Percentiles rank a stretch among this genome's conserved stretches.
phyloP scores from a whole-genome alignment of 2,888 invertebrate genomes.

The Plusia festucae region DNA sequence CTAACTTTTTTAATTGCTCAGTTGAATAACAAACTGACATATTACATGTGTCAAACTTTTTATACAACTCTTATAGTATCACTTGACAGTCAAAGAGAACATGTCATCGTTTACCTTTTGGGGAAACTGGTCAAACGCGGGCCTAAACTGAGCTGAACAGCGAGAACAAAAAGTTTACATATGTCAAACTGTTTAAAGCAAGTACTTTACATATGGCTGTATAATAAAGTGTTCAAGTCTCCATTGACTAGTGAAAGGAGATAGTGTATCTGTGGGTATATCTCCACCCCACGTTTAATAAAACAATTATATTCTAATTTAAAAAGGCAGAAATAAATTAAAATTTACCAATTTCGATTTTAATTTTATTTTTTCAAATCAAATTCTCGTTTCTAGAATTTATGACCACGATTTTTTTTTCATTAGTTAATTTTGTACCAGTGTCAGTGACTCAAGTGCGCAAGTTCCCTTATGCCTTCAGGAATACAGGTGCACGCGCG shows the following conservation, averaged over 20 bases:
- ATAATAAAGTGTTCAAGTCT: constrained; percentile 9
- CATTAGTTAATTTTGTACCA: constrained; percentile 1
- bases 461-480: constrained; percentile 34
- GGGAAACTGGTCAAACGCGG: constrained; percentile 3
- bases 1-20: constrained; percentile 14
- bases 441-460: constrained; percentile 29
- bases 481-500: constrained; percentile 62
- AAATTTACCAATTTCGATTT: no score
- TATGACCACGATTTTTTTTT: background rate
- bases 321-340: no score
- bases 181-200: constrained; percentile 13
- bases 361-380: no score
- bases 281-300: background rate
- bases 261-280: background rate
- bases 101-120: constrained; percentile 17
- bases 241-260: background rate
- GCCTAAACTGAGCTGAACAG: constrained; percentile 8
- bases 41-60: constrained; percentile 13
- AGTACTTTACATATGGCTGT: constrained; percentile 20
- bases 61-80: constrained; percentile 11
- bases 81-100: constrained; percentile 17
- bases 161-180: constrained; percentile 6
- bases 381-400: no score
- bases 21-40: constrained; percentile 23
- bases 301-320: background rate